Conservation (phyloP, 1,140 invertebrate species). For the Drosophila albomicans region DNA sequence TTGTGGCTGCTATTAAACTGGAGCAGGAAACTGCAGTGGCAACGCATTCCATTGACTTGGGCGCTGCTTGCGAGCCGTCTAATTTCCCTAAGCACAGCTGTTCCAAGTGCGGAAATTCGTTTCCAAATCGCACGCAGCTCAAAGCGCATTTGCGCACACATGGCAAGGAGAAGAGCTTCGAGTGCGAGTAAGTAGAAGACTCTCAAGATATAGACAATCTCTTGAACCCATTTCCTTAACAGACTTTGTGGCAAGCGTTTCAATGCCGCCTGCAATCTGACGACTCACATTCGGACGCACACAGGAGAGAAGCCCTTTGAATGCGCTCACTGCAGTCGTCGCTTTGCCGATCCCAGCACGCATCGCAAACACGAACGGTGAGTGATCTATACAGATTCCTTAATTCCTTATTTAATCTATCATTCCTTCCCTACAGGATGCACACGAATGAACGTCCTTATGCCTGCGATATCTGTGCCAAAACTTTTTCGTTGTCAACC, state of each 20-base stretch:
- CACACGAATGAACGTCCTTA: slow-evolving; percentile 87
- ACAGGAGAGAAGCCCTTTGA: slow-evolving; percentile 77
- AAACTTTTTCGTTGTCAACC: slow-evolving; percentile 86
- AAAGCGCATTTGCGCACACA: slow-evolving; percentile 56
- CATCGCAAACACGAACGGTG: slow-evolving; percentile 82
- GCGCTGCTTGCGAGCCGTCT: slow-evolving; percentile 27
- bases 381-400: background rate
- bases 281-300: slow-evolving; percentile 74
- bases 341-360: slow-evolving; percentile 74
- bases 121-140: slow-evolving; percentile 39
- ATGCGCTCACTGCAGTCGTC: slow-evolving; percentile 64
- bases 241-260: slow-evolving; percentile 72
- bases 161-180: slow-evolving; percentile 50
- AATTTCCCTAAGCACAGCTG: slow-evolving; percentile 42
- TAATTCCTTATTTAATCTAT: background rate
- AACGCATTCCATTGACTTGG: slow-evolving; percentile 41
- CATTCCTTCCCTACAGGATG: slow-evolving; percentile 64
- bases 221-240: background rate
- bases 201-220: background rate
- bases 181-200: slow-evolving; percentile 70
- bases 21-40: background rate
- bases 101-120: slow-evolving; percentile 55
- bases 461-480: slow-evolving; percentile 86
- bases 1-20: background rate
- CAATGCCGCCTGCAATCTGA: slow-evolving; percentile 67